Evolutionary conservation across 2,797 vertebrate species (phyloP), one percentile per base, ranked within the genome.

Genomic region (Vespertilio murinus): DNA sequence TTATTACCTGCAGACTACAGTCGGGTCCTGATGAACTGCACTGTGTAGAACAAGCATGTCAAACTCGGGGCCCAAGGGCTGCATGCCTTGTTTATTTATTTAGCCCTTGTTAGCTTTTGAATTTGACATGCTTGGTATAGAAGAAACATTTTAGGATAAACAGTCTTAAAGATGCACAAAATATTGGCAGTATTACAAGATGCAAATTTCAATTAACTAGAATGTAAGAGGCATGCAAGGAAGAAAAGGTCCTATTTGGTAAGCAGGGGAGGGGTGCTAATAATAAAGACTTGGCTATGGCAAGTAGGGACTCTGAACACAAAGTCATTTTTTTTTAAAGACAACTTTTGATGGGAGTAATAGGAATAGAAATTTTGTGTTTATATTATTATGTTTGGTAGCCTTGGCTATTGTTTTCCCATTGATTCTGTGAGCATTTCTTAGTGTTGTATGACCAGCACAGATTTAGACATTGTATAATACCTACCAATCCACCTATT

Each of bases 401-500:
- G 45, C 80, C 75, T 80, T 88, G 33, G 30, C 82, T 95, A 80
- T 88, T 71, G 65, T 90, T 91, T 94, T 95, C 92, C 75, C 22
- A 45, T 79, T 95, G 70, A 84, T 88, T 95, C 65, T 83, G 8
- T 96, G 61, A 96, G 18, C 74, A 78, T 95, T 97, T 95, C 87
- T 83, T 94, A 90, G 64, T 90, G 80, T 80, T 96, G 20, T 80
- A 22, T 93, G 88, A 92, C 40, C 91, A 95, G 54, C 61, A 90
- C 67, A 97, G 88, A 96, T 54, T 95, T 88, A 93, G 82, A 83
- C 67, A 95, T 54, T 96, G 67, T 93, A 22, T 94, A 78, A 93
- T 85, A 95, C 90, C 93, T 96, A 92, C 90, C 96, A 75, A 79
- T 95, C 89, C 92, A 91, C 93, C 84, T 95, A 64, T 96, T 96